These are phyloP conservation scores for Stramonita haemastoma DNA, from an alignment of 2,888 invertebrate species.

Conservation along the genomic window DNA sequence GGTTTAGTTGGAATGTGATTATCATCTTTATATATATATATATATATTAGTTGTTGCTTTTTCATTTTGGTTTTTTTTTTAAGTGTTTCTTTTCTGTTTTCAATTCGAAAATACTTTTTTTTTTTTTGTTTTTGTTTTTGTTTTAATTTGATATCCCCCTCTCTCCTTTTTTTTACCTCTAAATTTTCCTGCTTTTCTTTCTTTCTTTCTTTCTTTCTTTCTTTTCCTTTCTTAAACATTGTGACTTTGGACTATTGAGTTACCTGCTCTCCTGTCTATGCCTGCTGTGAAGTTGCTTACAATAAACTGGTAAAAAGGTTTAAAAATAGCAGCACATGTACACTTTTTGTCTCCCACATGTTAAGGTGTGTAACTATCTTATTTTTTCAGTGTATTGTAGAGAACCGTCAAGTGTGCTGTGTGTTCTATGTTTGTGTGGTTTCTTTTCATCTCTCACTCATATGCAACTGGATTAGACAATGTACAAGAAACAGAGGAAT, in stretches of 20 bases:
- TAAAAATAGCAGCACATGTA: not conserved
- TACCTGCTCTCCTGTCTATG: no score
- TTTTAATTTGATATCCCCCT: not conserved
- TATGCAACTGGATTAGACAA: constrained; percentile 44
- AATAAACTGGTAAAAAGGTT: no score
- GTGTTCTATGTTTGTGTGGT: not conserved
- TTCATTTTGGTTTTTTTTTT: not conserved
- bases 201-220: not conserved
- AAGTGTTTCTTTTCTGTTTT: not conserved
- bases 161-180: not conserved
- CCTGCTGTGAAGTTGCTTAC: no score
- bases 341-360: not conserved
- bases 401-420: not conserved
- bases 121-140: no score
- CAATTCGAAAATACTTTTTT: not conserved
- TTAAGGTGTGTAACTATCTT: not conserved
- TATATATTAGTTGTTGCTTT: not conserved
- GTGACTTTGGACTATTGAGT: no score
- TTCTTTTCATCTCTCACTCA: constrained; percentile 40
- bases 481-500: constrained; percentile 37
- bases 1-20: no score
- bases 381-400: not conserved
- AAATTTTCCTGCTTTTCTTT: not conserved
- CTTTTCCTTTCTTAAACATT: no score
- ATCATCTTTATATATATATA: no score